Evolutionary conservation across 1,140 invertebrate genomes (phyloP), one percentile per base, ranked within the genome.

Genomic region (Drosophila subobscura): DNA sequence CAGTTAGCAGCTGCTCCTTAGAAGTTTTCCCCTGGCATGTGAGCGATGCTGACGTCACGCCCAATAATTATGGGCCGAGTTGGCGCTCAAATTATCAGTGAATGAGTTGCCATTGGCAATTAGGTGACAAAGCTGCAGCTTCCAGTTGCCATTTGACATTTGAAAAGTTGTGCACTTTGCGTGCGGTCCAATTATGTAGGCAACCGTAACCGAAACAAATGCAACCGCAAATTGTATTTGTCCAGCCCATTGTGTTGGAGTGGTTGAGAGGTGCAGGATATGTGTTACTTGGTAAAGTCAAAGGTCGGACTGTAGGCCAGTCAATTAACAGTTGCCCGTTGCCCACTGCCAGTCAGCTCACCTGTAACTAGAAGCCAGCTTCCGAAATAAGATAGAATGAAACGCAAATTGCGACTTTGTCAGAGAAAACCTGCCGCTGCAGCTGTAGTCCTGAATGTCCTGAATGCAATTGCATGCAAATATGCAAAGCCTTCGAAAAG

Each of bases 141-240:
- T 54, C 3, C 22, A 41, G 14, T 37, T 33, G 66, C 25, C 55
- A 63, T 47, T 80, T 67, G 68, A 44, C 58, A 68, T 59, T 66
- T 53, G 40, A 60, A 59, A 68, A 68, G 51, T 53, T 58, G 45
- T 67, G 53, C 59, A 56, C 72, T 78, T 70, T 72, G 66, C 63
- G 49, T 75, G 65, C 56, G 55, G 72, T 71, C 73, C 73, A 79
- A 66, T 84, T 80, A 79, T 59, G 56, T 61, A 51, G 53, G 52
- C 61, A 68, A 68, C 60, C 49, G 77, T 80, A 85, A 80, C 77
- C 77, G 10, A 37, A 37, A 10, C 33, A 12, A 37, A 37, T 77
- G 61, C 63, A 80, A 55, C 81, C 81, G 70, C 81, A 86, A 86
- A 88, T 86, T 74, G 74, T 83, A 75, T 88, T 85, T 85, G 67